Percentiles rank a stretch among this genome's conserved stretches.
Conservation (phyloP, 2,888 invertebrate genomes). For the Alviniconcha strummeri region DNA sequence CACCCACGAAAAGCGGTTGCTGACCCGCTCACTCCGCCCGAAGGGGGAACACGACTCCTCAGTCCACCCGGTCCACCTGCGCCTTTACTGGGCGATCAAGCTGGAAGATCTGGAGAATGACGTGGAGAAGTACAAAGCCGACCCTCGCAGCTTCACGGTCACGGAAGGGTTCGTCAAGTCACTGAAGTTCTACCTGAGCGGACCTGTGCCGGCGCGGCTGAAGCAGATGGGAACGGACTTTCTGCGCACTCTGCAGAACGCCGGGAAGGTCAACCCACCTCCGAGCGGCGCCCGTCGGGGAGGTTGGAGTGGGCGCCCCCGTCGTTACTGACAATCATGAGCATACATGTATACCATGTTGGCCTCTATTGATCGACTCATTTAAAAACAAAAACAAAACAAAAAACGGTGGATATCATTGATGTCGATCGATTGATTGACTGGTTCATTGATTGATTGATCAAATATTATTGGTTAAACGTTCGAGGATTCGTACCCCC, state of each 20-base stretch:
- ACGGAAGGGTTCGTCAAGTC: not conserved
- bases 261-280: not conserved
- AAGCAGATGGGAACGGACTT: not conserved
- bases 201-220: not conserved
- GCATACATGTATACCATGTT: no score
- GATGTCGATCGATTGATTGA: no score
- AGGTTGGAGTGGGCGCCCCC: no score
- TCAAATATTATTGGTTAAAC: no score
- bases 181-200: constrained; percentile 3
- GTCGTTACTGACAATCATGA: no score
- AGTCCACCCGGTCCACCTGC: constrained; percentile 1
- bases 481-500: no score
- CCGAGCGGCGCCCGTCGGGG: not conserved
- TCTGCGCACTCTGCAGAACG: not conserved
- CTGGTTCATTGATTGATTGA: no score
- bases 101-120: not conserved
- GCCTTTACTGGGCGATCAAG: constrained; percentile 19
- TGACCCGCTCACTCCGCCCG: not conserved
- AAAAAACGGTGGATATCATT: no score
- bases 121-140: not conserved
- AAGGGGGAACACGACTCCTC: not conserved
- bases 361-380: no score
- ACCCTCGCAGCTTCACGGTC: not conserved
- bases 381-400: no score
- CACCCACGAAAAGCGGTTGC: not conserved